Evolutionary conservation across 2,113 vertebrate species (phyloP), one percentile per base, ranked within the genome.

Genomic region (Alectura lathami): DNA sequence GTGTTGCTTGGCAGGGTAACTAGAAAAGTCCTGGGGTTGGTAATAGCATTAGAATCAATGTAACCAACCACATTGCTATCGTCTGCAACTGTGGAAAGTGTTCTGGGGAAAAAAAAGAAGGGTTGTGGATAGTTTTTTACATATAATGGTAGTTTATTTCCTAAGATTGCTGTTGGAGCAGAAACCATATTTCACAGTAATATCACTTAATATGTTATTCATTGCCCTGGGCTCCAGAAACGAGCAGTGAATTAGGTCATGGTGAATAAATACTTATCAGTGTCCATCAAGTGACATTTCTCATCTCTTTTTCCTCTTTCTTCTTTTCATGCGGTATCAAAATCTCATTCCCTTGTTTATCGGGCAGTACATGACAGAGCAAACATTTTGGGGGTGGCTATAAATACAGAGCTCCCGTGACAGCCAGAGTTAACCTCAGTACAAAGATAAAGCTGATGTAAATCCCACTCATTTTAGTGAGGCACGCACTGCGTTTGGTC

Each of bases 141-240:
- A 80, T 91, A 94, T 84, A 92, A 88, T 68, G 42, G 63, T 62
- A 82, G 80, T 90, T 93, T 93, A 91, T 94, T 91, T 88, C 69
- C 79, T 82, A 62, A 91, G 95, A 96, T 53, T 94, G 85, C 85
- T 86, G 76, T 91, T 96, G 76, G 78, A 91, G 56, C 93, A 95
- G 90, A 94, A 96, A 96, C 90, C 74, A 76, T 93, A 96, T 96
- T 96, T 97, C 94, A 97, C 63, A 66, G 75, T 96, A 96, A 91
- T 95, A 95, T 94, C 76, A 84, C 80, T 96, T 97, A 97, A 96
- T 96, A 94, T 76, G 87, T 96, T 95, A 96, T 95, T 97, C 96
- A 94, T 92, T 93, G 95, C 96, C 77, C 77, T 88, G 74, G 91
- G 93, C 93, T 91, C 85, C 51, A 91, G 87, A 93, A 97, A 94